Base-by-base conservation (phyloP, 2,888 invertebrate species). In the Cremastobaeus sp. region DNA sequence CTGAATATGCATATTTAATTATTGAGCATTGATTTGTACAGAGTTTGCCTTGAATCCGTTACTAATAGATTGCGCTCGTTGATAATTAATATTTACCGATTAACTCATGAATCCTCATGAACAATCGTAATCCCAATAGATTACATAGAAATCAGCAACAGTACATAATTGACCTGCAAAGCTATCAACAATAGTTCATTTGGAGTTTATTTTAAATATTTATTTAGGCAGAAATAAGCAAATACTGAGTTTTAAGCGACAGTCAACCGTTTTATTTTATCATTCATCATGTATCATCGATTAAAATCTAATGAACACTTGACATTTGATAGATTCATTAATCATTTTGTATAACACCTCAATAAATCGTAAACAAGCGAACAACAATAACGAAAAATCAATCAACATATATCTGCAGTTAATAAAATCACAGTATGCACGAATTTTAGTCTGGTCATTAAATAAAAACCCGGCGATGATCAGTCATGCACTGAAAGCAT, bases 291-390 rank as follows among this genome's bases (percentile, higher is more conserved):
- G 25, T 41, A 64, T 48, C 52, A 64, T 52, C 35, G 52, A 64
- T 64, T 45, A 48, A 52, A 64, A 45, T 54, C 52, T 64, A 64
- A 64, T 43, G 52, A 64, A 64, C 64, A 43, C 52, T 64, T 39
- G 52, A 64, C 52, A 54, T 65, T 65, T 47, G 34, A 43, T 65
- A 65, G 47, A 47, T 37, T 21, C 54, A 65, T 65, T 65, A 65
- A 65, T 65, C 65, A 65, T 54, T 54, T 54, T 35, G 45, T n/a
- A n/a, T 9, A 47, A 65, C 45, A 64, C 54, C 43, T 64, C 64
- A 64, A 64, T 64, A 54, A 64, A 64, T 52, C 25, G 52, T 28
- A 50, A 43, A 64, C 64, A 50, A 62, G 17, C 30, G 32, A 21
- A 32, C 18, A 62, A 18, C 18, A 48, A 64, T 21, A 43, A 35